Evolutionary conservation across 2,113 vertebrate species (phyloP).

Genomic region (Cnemophilus loriae): DNA sequence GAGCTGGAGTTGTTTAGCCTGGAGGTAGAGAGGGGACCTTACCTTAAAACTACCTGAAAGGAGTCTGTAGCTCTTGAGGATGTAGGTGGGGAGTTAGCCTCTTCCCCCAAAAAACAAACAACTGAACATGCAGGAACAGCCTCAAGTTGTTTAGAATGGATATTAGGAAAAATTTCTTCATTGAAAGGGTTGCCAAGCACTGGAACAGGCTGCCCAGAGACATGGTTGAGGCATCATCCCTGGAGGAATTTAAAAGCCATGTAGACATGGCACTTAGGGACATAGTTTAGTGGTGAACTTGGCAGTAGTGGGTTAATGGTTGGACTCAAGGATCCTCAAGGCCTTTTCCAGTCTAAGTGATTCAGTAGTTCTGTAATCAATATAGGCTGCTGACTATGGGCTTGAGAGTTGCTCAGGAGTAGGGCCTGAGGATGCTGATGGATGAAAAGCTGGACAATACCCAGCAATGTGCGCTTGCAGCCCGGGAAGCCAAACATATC

Average conservation of each 20-base stretch:
- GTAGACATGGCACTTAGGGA: neutral
- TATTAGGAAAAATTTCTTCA: neutral
- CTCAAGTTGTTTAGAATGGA: neutral
- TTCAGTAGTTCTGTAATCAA: neutral
- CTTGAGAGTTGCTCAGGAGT: neutral
- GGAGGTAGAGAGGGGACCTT: neutral
- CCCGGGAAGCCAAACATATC: neutral
- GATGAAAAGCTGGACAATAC: neutral
- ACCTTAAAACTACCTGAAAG: neutral
- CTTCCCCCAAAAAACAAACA: neutral
- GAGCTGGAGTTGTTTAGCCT: neutral
- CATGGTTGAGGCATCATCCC: neutral
- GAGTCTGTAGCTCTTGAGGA: neutral
- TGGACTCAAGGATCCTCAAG: neutral
- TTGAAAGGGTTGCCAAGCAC: neutral
- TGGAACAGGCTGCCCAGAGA: neutral
- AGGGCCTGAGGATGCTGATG: too few species aligned
- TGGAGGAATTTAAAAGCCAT: neutral
- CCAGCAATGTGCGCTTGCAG: rapidly evolving
- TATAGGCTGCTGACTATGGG: neutral
- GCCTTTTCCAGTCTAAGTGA: neutral
- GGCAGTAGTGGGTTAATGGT: neutral
- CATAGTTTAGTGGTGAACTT: neutral
- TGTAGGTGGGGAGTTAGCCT: neutral
- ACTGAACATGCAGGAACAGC: neutral